These are phyloP conservation scores for Enteromius treurensis DNA, from an alignment of 2,797 vertebrate genomes.

Conservation along the genomic window DNA sequence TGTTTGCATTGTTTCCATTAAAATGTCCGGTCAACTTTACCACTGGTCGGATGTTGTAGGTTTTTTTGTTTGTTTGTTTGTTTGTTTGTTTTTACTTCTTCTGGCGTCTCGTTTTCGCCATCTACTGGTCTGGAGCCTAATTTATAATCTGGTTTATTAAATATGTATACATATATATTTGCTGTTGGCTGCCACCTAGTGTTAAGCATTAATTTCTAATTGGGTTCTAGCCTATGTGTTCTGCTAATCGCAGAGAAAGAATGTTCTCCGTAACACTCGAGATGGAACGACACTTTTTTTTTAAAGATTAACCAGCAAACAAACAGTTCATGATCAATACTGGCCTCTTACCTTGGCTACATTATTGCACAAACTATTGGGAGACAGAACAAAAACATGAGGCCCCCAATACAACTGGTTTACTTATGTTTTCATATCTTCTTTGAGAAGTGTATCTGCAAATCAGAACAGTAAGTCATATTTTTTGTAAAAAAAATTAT, in stretches of 20 bases:
- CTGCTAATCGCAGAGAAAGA: not conserved
- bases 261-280: not conserved
- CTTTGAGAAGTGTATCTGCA: constrained; percentile 60
- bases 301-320: constrained; percentile 76
- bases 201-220: not conserved
- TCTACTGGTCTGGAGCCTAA: constrained; percentile 12
- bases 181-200: not conserved
- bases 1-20: no score
- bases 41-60: constrained; percentile 3
- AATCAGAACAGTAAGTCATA: constrained; percentile 68
- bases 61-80: not conserved
- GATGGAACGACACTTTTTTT: not conserved
- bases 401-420: constrained; percentile 60
- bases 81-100: not conserved
- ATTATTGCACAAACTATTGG: constrained; percentile 54
- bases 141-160: not conserved
- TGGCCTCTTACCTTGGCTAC: constrained; percentile 33
- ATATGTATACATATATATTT: no score
- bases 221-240: not conserved
- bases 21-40: not conserved
- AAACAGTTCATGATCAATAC: constrained; percentile 65
- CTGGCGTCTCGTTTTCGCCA: not conserved
- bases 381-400: constrained; percentile 69
- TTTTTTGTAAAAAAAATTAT: not conserved
- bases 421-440: constrained; percentile 62